Percentiles rank a stretch among this genome's conserved stretches.
Conservation (phyloP, 2,113 vertebrate species). For the Nematolebias whitei region DNA sequence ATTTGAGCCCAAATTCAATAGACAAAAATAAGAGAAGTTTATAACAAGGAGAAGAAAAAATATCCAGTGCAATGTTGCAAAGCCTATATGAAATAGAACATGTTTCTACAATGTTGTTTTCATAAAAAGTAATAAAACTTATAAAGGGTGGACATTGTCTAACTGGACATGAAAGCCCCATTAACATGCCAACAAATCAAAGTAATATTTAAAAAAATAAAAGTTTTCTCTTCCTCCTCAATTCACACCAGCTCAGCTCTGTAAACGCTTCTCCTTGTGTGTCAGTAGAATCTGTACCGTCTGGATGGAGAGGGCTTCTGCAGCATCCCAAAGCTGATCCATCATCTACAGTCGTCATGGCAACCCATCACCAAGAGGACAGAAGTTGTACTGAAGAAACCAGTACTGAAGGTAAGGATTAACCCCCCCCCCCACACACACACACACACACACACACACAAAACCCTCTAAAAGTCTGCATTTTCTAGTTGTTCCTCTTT, state of each 20-base stretch:
- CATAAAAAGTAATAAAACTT: neutral
- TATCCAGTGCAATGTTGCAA: too few species aligned
- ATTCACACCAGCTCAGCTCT: neutral
- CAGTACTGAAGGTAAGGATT: constrained; percentile 84
- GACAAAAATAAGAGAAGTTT: too few species aligned
- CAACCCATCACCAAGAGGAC: constrained; percentile 89
- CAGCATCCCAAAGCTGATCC: constrained; percentile 87
- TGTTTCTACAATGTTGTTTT: neutral
- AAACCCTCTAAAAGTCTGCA: neutral
- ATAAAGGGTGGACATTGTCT: too few species aligned
- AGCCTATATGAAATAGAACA: too few species aligned
- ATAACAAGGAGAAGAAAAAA: too few species aligned
- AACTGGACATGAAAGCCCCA: neutral
- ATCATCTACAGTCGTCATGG: constrained; percentile 82
- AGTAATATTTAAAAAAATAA: neutral
- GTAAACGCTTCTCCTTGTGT: constrained; percentile 31
- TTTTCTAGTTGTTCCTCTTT: too few species aligned
- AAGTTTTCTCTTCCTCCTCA: neutral
- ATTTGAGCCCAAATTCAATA: too few species aligned
- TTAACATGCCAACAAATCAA: neutral
- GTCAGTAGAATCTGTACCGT: constrained; percentile 87
- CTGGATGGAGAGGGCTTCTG: constrained; percentile 90
- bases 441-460: neutral
- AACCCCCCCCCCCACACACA: neutral
- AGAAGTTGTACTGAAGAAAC: constrained; percentile 81